These are phyloP conservation scores for Drepana arcuata DNA, from an alignment of 1,140 invertebrate species.

Conservation along the genomic window DNA sequence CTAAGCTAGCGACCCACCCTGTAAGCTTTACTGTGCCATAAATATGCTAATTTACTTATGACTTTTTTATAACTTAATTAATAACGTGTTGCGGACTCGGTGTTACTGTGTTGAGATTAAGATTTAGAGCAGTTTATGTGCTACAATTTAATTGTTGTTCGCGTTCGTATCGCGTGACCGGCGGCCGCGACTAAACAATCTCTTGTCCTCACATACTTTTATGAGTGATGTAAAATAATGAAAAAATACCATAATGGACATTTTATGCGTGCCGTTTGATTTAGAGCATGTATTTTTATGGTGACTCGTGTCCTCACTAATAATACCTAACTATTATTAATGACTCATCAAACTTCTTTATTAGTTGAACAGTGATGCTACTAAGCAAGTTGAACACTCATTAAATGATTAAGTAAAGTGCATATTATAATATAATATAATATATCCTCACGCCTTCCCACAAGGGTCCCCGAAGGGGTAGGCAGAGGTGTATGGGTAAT, in stretches of 20 bases:
- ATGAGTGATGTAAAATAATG: constrained; percentile 62
- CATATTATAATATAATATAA: no score
- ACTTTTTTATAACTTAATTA: constrained; percentile 70
- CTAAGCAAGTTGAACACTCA: no score
- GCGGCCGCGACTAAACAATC: constrained; percentile 3
- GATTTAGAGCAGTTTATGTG: constrained; percentile 60
- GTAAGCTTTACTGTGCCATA: constrained; percentile 40
- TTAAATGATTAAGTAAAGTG: no score
- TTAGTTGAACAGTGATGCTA: no score
- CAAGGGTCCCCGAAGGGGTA: no score
- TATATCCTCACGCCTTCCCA: no score
- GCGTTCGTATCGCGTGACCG: constrained; percentile 40
- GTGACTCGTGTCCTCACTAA: no score
- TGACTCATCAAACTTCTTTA: no score
- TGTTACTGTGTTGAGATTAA: constrained; percentile 35
- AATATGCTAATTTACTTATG: constrained; percentile 63
- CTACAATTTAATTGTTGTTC: constrained; percentile 58
- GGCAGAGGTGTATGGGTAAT: no score
- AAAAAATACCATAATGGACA: constrained; percentile 51
- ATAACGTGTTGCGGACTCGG: constrained; percentile 45
- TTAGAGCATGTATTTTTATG: no score
- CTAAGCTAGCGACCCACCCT: no score
- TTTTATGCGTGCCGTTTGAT: constrained; percentile 51
- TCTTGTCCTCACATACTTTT: constrained; percentile 54
- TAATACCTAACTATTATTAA: no score